phyloP scores from a whole-genome alignment of 2,888 invertebrate genomes.

The Heliconius hortense region DNA sequence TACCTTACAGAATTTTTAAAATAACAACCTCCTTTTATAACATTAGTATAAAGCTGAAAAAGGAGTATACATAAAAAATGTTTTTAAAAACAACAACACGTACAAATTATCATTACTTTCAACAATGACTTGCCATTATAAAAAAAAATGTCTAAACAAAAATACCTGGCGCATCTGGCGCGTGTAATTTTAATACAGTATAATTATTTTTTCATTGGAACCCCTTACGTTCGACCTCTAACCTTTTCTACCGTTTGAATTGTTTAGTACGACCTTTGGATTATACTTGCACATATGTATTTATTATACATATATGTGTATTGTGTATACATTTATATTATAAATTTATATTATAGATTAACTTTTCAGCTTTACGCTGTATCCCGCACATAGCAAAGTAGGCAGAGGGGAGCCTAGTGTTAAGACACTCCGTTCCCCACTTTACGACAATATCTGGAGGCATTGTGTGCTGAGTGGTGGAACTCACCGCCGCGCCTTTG shows the following conservation, averaged over 20 bases:
- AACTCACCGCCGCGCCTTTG: too few species aligned
- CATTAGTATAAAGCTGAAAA: background rate
- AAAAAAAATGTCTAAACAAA: constrained; percentile 14
- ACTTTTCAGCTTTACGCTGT: too few species aligned
- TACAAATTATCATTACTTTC: constrained; percentile 1
- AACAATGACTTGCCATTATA: background rate
- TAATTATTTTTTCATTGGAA: constrained; percentile 35
- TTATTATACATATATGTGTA: too few species aligned
- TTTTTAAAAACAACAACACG: background rate
- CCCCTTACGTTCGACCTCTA: constrained; percentile 9
- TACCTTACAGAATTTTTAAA: too few species aligned
- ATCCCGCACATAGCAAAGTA: too few species aligned
- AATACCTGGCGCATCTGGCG: constrained; percentile 7
- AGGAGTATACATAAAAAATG: background rate
- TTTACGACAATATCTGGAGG: too few species aligned
- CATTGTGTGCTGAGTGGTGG: too few species aligned
- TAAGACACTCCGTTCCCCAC: too few species aligned
- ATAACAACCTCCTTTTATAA: background rate
- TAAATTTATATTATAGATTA: background rate
- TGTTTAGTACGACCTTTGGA: constrained; percentile 23
- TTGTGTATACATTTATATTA: background rate
- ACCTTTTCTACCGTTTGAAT: constrained; percentile 23
- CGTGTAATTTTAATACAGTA: constrained; percentile 28
- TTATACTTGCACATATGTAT: background rate
- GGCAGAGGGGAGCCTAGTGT: too few species aligned